Conservation (phyloP, 2,797 vertebrate genomes). For the Nasua narica region DNA sequence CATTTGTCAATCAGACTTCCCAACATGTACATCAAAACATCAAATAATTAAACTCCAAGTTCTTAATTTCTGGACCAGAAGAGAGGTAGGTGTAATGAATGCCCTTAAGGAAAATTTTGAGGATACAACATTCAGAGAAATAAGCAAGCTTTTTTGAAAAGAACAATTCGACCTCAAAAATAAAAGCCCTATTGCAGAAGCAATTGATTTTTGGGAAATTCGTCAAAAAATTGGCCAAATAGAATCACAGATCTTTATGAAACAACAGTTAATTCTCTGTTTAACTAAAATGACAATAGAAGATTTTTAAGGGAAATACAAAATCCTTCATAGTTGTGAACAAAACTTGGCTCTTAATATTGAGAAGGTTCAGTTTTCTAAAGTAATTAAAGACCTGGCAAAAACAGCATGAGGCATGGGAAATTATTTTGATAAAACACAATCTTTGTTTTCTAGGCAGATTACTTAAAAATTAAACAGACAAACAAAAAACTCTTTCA, state of each 20-base stretch:
- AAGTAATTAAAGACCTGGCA: not conserved
- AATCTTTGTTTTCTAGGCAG: not conserved
- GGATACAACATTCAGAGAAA: not conserved
- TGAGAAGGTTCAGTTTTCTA: not conserved
- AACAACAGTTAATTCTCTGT: not conserved
- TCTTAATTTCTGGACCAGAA: not conserved
- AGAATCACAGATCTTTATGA: not conserved
- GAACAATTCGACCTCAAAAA: slow-evolving; percentile 37
- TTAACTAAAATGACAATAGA: not conserved
- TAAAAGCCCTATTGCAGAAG: slow-evolving; percentile 5
- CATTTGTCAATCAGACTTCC: not conserved
- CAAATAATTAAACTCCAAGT: not conserved
- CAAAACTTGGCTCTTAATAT: not conserved
- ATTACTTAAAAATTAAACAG: not conserved
- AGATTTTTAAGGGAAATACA: not conserved
- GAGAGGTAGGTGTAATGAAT: not conserved
- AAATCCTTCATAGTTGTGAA: not conserved
- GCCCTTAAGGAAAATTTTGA: not conserved
- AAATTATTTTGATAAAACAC: not conserved
- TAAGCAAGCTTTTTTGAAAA: not conserved
- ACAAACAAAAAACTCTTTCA: not conserved
- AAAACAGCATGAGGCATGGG: not conserved
- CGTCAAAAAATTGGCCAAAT: not conserved
- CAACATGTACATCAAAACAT: not conserved
- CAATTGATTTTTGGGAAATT: not conserved